Conservation (phyloP, 2,888 invertebrate species). For the Chrysolina oricalcia region DNA sequence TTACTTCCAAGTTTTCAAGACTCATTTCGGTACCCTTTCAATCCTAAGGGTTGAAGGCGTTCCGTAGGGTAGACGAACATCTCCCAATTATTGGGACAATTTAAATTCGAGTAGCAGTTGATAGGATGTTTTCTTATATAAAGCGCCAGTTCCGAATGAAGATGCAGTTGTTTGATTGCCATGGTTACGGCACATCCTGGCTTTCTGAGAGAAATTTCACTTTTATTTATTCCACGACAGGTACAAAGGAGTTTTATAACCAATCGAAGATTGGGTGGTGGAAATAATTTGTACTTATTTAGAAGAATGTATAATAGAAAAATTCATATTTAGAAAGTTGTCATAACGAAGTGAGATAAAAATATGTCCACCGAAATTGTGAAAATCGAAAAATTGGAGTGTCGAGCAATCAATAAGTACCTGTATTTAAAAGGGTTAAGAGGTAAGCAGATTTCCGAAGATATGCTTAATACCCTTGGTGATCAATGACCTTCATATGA, state of each 20-base stretch:
- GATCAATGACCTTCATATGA: too few relatives aligned
- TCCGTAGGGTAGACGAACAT: background rate
- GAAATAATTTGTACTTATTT: background rate
- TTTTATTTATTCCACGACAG: background rate
- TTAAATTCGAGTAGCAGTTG: background rate
- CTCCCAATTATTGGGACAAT: conserved; percentile 9
- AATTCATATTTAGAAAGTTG: too few relatives aligned
- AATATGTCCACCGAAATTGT: too few relatives aligned
- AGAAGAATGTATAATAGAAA: background rate
- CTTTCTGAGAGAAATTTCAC: background rate
- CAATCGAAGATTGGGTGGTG: background rate
- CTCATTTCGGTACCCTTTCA: background rate
- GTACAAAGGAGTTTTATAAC: background rate
- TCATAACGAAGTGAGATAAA: too few relatives aligned
- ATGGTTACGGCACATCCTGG: conserved; percentile 6
- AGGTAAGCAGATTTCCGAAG: too few relatives aligned
- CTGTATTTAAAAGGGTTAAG: too few relatives aligned
- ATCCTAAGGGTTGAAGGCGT: background rate
- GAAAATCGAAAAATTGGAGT: too few relatives aligned
- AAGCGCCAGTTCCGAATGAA: background rate
- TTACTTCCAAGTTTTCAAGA: background rate
- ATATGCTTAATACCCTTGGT: too few relatives aligned
- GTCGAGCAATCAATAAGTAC: too few relatives aligned
- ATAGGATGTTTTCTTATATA: conserved; percentile 3
- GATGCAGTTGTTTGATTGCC: conserved; percentile 5